Evolutionary conservation across 2,113 vertebrate genomes (phyloP).

Genomic region (Eurypyga helias): DNA sequence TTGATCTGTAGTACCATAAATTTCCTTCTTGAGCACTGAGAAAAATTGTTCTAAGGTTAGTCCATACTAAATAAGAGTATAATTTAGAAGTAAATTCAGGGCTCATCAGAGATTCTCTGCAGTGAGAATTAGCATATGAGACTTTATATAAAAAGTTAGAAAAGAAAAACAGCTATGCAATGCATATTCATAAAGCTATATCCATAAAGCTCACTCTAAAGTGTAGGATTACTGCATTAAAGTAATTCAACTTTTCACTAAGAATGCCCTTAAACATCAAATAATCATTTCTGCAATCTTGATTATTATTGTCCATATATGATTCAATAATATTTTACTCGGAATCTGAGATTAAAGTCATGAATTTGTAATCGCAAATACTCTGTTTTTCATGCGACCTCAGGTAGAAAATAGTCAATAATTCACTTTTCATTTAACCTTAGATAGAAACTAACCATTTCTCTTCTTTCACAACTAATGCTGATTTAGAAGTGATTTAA

Average conservation of each 20-base stretch:
- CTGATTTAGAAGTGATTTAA: neutral
- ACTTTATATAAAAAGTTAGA: neutral
- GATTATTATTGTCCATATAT: neutral
- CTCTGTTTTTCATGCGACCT: neutral
- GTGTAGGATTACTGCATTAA: conserved; percentile 17
- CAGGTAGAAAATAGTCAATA: neutral
- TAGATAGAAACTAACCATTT: neutral
- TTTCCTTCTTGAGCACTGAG: neutral
- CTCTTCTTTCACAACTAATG: neutral
- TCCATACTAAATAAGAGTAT: neutral
- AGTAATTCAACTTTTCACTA: conserved; percentile 34
- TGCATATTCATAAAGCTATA: conserved; percentile 32
- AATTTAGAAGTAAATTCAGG: conserved; percentile 40
- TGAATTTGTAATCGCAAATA: neutral
- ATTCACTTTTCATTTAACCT: neutral
- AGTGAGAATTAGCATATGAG: conserved; percentile 36
- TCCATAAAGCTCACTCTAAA: neutral
- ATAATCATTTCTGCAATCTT: conserved; percentile 5
- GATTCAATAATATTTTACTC: neutral
- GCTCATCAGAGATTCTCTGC: conserved; percentile 13
- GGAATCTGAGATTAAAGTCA: neutral
- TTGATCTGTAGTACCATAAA: neutral
- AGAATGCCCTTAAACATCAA: conserved; percentile 33
- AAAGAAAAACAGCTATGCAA: conserved; percentile 32
- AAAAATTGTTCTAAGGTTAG: neutral